Evolutionary conservation across 2,113 vertebrate species (phyloP).

Genomic region (Chlorodrepanis virens): DNA sequence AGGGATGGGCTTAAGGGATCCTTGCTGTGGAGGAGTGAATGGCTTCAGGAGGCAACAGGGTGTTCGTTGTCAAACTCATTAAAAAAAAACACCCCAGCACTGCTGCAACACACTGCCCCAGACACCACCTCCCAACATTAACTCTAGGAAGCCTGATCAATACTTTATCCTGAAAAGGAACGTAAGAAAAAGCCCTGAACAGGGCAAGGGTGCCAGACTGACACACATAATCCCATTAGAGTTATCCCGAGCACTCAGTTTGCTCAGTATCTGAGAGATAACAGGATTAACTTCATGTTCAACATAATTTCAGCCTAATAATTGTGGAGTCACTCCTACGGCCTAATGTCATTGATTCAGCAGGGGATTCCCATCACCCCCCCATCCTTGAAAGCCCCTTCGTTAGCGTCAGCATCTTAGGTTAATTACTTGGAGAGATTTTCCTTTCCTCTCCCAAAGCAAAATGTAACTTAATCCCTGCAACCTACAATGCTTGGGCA

Average conservation of each 20-base stretch:
- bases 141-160: background rate
- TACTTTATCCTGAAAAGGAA: background rate
- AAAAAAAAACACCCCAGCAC: background rate
- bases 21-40: background rate
- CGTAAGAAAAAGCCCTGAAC: background rate
- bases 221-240: constrained; percentile 25
- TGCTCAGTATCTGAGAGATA: constrained; percentile 33
- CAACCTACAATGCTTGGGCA: rapidly evolving
- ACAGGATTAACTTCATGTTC: constrained; percentile 55
- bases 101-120: background rate
- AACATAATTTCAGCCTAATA: constrained; percentile 28
- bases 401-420: constrained; percentile 21
- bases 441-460: constrained; percentile 33
- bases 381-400: background rate
- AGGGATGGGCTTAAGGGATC: background rate
- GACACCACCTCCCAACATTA: background rate
- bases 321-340: background rate
- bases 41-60: background rate
- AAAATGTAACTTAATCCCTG: constrained; percentile 1
- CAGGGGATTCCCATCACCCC: background rate
- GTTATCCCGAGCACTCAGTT: background rate
- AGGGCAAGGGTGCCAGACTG: background rate
- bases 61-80: background rate
- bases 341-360: background rate
- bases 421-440: constrained; percentile 29